Evolutionary conservation across 2,888 invertebrate genomes (phyloP).

Genomic region (Agrochola macilenta): DNA sequence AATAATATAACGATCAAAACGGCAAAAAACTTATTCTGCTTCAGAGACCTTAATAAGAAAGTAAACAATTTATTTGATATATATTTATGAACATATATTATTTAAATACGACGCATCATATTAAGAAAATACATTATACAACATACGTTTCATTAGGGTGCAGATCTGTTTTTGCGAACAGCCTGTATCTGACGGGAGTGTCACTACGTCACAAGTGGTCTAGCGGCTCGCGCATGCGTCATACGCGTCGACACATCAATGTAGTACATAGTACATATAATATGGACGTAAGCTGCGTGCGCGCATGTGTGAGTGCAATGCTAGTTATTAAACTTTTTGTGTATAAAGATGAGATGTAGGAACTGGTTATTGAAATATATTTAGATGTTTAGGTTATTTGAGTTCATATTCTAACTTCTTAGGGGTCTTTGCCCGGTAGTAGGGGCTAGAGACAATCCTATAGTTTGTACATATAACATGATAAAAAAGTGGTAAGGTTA

Average conservation of each 20-base stretch:
- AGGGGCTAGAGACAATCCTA: background rate
- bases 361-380: conserved; percentile 57
- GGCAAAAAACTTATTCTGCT: conserved; percentile 48
- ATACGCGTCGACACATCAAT: conserved; percentile 52
- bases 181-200: conserved; percentile 71
- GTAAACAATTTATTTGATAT: conserved; percentile 3
- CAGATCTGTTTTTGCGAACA: conserved; percentile 26
- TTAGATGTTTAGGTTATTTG: conserved; percentile 52
- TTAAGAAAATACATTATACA: background rate
- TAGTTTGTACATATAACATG: too few relatives aligned
- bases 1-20: conserved; percentile 57
- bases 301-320: conserved; percentile 42
- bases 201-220: conserved; percentile 76
- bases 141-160: too few relatives aligned
- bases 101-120: too few relatives aligned
- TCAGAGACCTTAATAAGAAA: conserved; percentile 31
- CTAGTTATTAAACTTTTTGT: conserved; percentile 60
- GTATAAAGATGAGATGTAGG: conserved; percentile 25
- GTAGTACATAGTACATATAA: conserved; percentile 6
- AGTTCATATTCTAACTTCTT: conserved; percentile 39
- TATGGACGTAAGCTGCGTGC: background rate
- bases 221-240: conserved; percentile 72
- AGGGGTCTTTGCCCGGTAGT: conserved; percentile 1
- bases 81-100: background rate
- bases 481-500: background rate